These are phyloP conservation scores for Ameiurus melas DNA, from an alignment of 2,113 vertebrate genomes.

Conservation along the genomic window DNA sequence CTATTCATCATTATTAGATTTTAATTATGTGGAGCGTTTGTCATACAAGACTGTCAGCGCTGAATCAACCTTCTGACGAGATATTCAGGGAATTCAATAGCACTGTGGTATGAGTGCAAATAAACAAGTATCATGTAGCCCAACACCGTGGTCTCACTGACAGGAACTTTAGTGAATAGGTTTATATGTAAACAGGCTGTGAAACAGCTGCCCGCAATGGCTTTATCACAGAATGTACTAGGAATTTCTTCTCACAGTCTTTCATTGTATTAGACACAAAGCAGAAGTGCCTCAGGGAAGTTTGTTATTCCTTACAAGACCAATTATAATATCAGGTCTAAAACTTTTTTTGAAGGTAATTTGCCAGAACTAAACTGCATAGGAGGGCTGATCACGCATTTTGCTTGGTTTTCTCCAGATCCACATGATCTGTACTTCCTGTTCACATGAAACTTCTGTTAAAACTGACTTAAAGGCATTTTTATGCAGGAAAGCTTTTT, in stretches of 20 bases:
- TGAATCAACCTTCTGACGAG: background rate
- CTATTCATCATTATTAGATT: background rate
- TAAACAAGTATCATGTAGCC: background rate
- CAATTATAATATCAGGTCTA: background rate
- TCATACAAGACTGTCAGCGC: background rate
- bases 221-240: background rate
- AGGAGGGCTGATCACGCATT: background rate
- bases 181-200: background rate
- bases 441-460: background rate
- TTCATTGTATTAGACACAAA: background rate
- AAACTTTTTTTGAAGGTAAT: background rate
- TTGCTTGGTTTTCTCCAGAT: too few species aligned
- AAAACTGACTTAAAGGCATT: background rate
- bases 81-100: background rate
- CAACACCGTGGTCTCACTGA: background rate
- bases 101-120: background rate
- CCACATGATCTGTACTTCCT: background rate
- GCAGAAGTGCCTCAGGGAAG: too few species aligned
- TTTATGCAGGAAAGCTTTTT: background rate
- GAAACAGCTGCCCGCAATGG: background rate
- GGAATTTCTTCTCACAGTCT: background rate
- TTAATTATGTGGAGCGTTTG: background rate
- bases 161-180: background rate
- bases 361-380: background rate
- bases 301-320: background rate